phyloP scores from a whole-genome alignment of 2,888 invertebrate species.

The Reticulitermes lucifugus region DNA sequence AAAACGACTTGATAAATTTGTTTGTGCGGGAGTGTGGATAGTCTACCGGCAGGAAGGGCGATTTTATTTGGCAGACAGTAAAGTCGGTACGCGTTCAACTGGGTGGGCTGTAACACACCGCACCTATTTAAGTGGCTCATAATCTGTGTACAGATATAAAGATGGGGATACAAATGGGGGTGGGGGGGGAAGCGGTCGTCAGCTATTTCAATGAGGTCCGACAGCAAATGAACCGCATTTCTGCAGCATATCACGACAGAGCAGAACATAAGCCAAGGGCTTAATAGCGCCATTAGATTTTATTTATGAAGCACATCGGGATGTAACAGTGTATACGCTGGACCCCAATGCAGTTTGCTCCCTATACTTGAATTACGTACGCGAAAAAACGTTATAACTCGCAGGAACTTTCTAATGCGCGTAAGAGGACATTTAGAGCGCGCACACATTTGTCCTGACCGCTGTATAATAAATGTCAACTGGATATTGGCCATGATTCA shows the following conservation, averaged over 20 bases:
- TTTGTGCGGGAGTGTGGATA: not conserved
- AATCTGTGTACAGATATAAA: constrained; percentile 18
- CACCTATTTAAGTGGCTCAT: constrained; percentile 15
- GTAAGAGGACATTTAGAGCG: too few species aligned
- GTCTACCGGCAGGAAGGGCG: not conserved
- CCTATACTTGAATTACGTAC: not conserved
- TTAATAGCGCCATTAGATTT: constrained; percentile 49
- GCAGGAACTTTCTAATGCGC: too few species aligned
- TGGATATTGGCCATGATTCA: too few species aligned
- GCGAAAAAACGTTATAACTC: not conserved
- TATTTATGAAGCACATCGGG: constrained; percentile 46
- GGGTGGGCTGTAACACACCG: not conserved
- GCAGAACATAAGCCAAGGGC: constrained; percentile 34
- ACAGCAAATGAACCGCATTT: constrained; percentile 40
- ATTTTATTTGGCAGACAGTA: not conserved
- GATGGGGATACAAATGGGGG: not conserved
- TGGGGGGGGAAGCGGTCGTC: not conserved
- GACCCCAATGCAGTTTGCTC: not conserved
- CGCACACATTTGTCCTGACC: too few species aligned
- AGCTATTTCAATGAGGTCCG: not conserved
- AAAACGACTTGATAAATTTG: not conserved
- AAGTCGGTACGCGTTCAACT: not conserved
- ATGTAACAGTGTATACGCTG: not conserved
- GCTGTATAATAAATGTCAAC: too few species aligned
- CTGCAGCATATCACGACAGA: constrained; percentile 40